These are phyloP conservation scores for Pseudois nayaur DNA, from an alignment of 2,113 vertebrate genomes.

Conservation along the genomic window DNA sequence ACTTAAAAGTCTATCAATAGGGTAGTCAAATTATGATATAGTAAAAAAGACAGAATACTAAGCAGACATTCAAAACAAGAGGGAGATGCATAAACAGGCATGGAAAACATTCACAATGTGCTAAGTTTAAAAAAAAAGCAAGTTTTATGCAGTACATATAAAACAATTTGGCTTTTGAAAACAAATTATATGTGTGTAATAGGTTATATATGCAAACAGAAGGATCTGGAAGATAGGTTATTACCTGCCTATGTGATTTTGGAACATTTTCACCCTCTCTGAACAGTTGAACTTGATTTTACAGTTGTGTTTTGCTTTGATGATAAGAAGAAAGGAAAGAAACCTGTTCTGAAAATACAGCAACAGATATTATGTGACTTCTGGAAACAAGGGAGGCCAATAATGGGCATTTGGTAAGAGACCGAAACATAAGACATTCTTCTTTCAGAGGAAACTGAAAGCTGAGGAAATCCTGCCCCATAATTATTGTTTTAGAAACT, in stretches of 20 bases:
- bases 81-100: neutral
- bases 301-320: conserved; percentile 14
- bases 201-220: neutral
- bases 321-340: neutral
- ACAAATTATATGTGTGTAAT: neutral
- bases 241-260: neutral
- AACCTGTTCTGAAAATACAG: conserved; percentile 33
- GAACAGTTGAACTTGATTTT: conserved; percentile 16
- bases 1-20: neutral
- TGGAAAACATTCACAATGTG: neutral
- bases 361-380: conserved; percentile 33
- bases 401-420: conserved; percentile 4
- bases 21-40: neutral
- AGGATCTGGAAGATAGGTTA: neutral
- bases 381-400: conserved; percentile 12
- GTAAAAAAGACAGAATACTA: neutral
- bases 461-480: neutral
- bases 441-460: neutral
- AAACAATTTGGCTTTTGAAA: conserved; percentile 32
- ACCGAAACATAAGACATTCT: neutral
- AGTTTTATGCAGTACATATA: neutral
- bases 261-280: neutral
- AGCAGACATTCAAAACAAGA: neutral
- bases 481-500: neutral
- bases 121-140: neutral